Conservation (phyloP, 2,113 vertebrate genomes). For the Promerops cafer region DNA sequence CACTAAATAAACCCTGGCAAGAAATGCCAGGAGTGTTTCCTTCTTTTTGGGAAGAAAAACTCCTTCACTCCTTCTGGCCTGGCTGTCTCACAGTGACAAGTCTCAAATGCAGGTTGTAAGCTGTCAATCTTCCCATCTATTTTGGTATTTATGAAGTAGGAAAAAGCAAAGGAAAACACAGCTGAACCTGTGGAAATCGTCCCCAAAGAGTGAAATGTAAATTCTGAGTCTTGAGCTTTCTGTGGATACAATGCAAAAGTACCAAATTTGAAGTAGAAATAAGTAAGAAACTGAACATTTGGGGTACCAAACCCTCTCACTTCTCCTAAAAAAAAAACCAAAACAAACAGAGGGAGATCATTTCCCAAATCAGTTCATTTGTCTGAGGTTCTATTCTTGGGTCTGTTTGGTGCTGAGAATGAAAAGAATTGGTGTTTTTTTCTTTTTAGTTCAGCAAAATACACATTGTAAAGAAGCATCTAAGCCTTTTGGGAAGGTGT, state of each 20-base stretch:
- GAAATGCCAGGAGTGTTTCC: background rate
- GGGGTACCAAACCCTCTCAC: background rate
- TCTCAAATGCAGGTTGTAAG: background rate
- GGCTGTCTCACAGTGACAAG: background rate
- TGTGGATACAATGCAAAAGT: background rate
- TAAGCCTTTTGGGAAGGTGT: background rate
- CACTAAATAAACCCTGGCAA: background rate
- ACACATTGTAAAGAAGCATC: background rate
- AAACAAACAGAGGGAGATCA: background rate
- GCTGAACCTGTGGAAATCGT: background rate
- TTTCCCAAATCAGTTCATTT: background rate
- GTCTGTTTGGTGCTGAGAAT: background rate
- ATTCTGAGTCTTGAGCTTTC: background rate
- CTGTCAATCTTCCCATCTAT: background rate
- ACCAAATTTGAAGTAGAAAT: background rate
- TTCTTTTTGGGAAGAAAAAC: background rate
- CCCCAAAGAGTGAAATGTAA: background rate
- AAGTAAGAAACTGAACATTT: background rate
- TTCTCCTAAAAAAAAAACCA: background rate
- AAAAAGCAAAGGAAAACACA: background rate
- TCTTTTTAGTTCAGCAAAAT: background rate
- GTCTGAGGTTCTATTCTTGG: background rate
- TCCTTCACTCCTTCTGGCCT: background rate
- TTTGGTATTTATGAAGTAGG: background rate
- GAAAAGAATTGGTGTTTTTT: background rate